Conservation (phyloP, 2,797 vertebrate species). For the Heterohyrax brucei region DNA sequence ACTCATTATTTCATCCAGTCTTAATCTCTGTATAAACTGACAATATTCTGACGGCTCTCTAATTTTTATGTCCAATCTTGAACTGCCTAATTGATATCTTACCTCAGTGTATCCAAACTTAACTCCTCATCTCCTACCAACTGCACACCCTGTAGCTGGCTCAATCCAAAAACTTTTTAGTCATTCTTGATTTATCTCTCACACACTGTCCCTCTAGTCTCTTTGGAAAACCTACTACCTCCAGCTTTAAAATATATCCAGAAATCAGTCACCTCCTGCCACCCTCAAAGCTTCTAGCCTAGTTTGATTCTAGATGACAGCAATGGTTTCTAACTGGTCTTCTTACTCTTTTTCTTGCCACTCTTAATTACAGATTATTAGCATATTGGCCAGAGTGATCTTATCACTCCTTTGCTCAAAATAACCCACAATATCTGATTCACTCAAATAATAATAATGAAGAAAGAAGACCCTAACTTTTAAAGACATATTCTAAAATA, state of each 20-base stretch:
- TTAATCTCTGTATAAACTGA: background rate
- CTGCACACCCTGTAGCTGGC: background rate
- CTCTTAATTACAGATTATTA: background rate
- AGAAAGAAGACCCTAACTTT: background rate
- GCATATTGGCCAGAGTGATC: background rate
- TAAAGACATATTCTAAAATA: conserved; percentile 10
- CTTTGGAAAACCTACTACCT: background rate
- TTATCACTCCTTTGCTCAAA: background rate
- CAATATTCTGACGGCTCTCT: background rate
- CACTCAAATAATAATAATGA: background rate
- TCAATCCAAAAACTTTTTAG: background rate
- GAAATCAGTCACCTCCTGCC: background rate
- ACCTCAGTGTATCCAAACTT: background rate
- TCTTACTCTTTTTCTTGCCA: background rate
- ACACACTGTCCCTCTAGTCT: background rate
- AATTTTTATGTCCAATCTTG: background rate
- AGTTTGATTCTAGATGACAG: too few species aligned
- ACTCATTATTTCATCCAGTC: background rate
- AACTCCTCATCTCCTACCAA: background rate
- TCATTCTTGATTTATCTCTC: background rate
- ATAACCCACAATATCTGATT: background rate
- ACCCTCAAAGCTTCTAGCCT: background rate
- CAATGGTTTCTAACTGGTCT: background rate
- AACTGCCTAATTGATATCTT: background rate
- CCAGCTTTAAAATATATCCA: conserved; percentile 5